Percentiles rank a stretch among this genome's conserved stretches.
These are phyloP conservation scores for Emydura subglobosa DNA, from an alignment of 2,113 vertebrate genomes.

Conservation along the genomic window DNA sequence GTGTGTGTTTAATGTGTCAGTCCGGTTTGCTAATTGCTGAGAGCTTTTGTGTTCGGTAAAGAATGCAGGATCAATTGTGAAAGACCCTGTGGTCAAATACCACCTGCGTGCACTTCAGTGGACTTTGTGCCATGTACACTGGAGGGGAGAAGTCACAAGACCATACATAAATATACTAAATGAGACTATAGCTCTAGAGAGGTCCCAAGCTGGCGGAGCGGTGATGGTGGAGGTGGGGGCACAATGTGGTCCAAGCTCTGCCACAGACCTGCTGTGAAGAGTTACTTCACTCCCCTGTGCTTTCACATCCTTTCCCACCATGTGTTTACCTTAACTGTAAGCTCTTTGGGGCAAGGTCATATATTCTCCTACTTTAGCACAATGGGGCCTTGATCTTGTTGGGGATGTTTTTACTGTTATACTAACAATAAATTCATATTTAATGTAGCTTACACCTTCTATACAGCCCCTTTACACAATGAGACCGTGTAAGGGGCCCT, in stretches of 20 bases:
- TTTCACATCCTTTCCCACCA: neutral
- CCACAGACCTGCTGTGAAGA: neutral
- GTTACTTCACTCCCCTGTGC: neutral
- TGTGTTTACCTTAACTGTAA: neutral
- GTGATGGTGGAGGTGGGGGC: neutral
- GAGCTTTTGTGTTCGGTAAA: neutral
- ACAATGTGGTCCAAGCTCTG: neutral
- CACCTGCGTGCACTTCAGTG: accelerated
- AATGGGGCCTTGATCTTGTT: neutral
- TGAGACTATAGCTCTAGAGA: neutral
- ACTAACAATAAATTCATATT: neutral
- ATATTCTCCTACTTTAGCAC: neutral
- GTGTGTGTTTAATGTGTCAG: neutral
- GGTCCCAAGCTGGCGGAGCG: neutral
- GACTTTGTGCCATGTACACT: accelerated
- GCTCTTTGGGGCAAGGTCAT: neutral
- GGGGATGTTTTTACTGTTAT: neutral
- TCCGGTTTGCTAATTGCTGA: neutral
- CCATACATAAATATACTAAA: neutral
- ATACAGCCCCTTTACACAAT: neutral
- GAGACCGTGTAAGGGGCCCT: neutral
- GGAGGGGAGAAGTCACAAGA: accelerated
- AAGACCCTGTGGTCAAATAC: accelerated
- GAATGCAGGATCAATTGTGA: accelerated
- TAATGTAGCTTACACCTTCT: neutral